Conservation (phyloP, 1,140 invertebrate genomes). For the Homarus americanus region DNA sequence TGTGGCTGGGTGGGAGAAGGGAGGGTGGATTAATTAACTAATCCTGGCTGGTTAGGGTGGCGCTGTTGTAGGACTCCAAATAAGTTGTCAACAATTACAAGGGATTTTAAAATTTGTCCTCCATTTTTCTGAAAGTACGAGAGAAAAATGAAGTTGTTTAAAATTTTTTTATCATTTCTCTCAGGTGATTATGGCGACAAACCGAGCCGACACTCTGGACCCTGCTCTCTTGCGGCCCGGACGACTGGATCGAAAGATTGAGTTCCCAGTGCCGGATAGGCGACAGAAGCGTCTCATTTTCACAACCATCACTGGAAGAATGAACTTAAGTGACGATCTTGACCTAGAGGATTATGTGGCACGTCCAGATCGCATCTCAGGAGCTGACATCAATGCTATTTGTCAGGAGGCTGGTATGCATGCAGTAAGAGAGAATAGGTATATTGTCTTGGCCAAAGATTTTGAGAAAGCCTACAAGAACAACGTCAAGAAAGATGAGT, state of each 20-base stretch:
- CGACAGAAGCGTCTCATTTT: slow-evolving; percentile 99
- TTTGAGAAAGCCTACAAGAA: slow-evolving; percentile 99
- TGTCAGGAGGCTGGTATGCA: slow-evolving; percentile 98
- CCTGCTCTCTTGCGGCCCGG: slow-evolving; percentile 98
- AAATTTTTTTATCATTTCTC: neutral
- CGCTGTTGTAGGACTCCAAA: no score
- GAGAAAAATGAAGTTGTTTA: no score
- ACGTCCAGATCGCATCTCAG: slow-evolving; percentile 98
- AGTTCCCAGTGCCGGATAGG: slow-evolving; percentile 98
- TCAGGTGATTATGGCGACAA: slow-evolving; percentile 99
- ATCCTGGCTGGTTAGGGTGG: no score
- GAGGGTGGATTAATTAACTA: no score
- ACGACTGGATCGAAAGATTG: slow-evolving; percentile 98
- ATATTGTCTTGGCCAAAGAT: slow-evolving; percentile 98
- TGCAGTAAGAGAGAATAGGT: slow-evolving; percentile 98
- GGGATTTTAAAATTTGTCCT: no score
- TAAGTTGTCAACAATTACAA: no score
- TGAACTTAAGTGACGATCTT: slow-evolving; percentile 99
- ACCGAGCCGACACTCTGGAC: slow-evolving; percentile 98
- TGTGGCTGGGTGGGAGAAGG: no score
- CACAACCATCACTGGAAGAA: slow-evolving; percentile 97
- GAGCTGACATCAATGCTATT: slow-evolving; percentile 99
- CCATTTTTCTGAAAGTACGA: no score
- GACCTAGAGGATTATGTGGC: slow-evolving; percentile 99
- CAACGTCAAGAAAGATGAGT: slow-evolving; percentile 99